Percentiles rank a stretch among this genome's conserved stretches.
phyloP scores from a whole-genome alignment of 1,140 invertebrate genomes.

The Diorhabda sublineata region DNA sequence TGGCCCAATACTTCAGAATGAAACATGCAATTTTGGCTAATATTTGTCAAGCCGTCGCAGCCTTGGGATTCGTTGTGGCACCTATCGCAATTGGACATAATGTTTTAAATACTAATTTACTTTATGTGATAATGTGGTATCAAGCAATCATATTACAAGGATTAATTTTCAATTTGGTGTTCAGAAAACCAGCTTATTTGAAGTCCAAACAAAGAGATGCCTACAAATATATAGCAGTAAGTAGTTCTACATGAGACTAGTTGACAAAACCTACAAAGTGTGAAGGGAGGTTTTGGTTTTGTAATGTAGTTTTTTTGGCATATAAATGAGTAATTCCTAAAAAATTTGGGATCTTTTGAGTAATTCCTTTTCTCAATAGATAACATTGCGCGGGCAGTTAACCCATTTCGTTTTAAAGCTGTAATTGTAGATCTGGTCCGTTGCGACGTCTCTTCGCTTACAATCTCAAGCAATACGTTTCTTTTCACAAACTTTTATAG shows the following conservation, averaged over 20 bases:
- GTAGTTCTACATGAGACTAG: neutral
- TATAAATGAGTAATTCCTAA: too few species aligned
- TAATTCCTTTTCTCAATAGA: too few species aligned
- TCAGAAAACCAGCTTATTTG: conserved; percentile 42
- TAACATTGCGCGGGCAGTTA: too few species aligned
- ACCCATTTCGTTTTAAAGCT: too few species aligned
- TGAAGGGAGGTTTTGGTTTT: too few species aligned
- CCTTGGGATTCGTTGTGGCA: conserved; percentile 37
- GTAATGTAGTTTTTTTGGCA: too few species aligned
- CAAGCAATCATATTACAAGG: conserved; percentile 41
- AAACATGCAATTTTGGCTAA: conserved; percentile 35
- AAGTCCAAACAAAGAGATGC: conserved; percentile 29
- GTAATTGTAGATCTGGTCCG: too few species aligned
- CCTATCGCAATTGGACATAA: conserved; percentile 34
- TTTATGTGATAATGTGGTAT: conserved; percentile 41
- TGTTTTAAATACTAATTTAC: conserved; percentile 30
- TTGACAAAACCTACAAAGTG: too few species aligned
- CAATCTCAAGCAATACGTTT: too few species aligned
- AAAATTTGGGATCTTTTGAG: too few species aligned
- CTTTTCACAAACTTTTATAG: too few species aligned
- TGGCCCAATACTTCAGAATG: conserved; percentile 42
- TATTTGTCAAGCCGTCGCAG: conserved; percentile 29
- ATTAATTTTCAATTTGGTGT: conserved; percentile 32
- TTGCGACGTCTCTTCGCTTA: too few species aligned
- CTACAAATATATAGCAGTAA: conserved; percentile 38